Conservation (phyloP, 2,797 vertebrate species). For the Emys orbicularis region DNA sequence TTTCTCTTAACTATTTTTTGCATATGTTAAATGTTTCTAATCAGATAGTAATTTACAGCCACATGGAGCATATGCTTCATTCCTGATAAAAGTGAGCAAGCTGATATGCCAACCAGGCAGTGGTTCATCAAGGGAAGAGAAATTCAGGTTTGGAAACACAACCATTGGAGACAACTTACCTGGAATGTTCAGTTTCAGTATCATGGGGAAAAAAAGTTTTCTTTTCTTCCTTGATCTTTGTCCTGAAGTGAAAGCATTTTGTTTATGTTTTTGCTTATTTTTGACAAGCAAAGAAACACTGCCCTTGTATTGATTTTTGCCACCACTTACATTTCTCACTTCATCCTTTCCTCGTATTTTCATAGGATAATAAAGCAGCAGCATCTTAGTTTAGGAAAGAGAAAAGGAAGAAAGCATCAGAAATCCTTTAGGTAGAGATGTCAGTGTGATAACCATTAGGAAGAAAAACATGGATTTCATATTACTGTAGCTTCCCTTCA, state of each 20-base stretch:
- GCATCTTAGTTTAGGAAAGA: slow-evolving; percentile 3
- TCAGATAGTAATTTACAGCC: not conserved
- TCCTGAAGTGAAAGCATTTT: not conserved
- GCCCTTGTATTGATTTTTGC: not conserved
- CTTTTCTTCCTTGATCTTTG: not conserved
- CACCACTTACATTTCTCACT: not conserved
- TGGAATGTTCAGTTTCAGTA: not conserved
- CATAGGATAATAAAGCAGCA: not conserved
- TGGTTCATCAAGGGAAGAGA: not conserved
- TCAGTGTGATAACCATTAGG: slow-evolving; percentile 7
- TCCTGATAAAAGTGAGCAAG: not conserved
- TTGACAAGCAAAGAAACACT: not conserved
- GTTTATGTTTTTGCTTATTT: not conserved
- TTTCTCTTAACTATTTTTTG: not conserved
- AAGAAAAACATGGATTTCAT: slow-evolving; percentile 1
- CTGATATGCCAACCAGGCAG: not conserved
- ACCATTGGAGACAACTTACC: not conserved
- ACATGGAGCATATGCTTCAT: not conserved
- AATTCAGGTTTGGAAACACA: not conserved
- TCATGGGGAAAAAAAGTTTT: not conserved
- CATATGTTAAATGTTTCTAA: not conserved
- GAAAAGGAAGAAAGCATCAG: not conserved
- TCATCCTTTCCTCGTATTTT: not conserved
- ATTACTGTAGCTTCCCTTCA: not conserved
- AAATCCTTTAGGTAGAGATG: slow-evolving; percentile 11